A percentile compares a stretch with the other conserved stretches of the same genome.
phyloP scores from a whole-genome alignment of 2,888 invertebrate species.

The Tholera decimalis region DNA sequence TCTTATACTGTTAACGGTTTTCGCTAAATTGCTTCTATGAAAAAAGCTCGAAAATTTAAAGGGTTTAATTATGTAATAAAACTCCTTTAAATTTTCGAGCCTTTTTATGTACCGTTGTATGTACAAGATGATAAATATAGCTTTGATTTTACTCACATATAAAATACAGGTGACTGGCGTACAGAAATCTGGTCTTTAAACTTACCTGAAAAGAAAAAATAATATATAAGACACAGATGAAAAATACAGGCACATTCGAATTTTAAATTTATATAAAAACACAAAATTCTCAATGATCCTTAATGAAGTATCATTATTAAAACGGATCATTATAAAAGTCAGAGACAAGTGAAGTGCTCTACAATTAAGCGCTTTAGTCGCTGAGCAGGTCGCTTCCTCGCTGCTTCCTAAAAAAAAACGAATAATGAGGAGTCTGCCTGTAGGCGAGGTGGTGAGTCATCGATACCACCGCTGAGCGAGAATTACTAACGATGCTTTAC shows the following conservation, averaged over 20 bases:
- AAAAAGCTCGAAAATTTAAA: background rate
- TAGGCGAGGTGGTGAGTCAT: constrained; percentile 70
- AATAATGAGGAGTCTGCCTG: constrained; percentile 73
- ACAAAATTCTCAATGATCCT: background rate
- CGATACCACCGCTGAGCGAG: constrained; percentile 66
- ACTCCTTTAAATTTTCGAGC: too few species aligned
- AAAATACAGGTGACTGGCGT: background rate
- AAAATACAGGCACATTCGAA: background rate
- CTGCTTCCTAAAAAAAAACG: constrained; percentile 57
- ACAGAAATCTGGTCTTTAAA: constrained; percentile 10
- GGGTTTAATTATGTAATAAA: background rate
- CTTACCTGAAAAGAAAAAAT: constrained; percentile 56
- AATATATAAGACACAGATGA: background rate
- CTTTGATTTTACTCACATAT: constrained; percentile 35
- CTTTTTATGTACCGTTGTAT: too few species aligned
- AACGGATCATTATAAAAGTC: constrained; percentile 48
- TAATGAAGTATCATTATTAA: constrained; percentile 9
- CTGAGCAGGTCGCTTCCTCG: constrained; percentile 13
- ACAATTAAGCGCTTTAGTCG: constrained; percentile 50
- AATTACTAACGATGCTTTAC: constrained; percentile 70
- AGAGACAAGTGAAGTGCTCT: constrained; percentile 32
- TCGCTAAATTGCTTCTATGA: background rate
- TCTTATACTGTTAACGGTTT: background rate
- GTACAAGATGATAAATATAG: background rate
- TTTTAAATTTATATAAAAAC: background rate